Conservation (phyloP, 2,797 vertebrate species). For the Peromyscus nudipes region DNA sequence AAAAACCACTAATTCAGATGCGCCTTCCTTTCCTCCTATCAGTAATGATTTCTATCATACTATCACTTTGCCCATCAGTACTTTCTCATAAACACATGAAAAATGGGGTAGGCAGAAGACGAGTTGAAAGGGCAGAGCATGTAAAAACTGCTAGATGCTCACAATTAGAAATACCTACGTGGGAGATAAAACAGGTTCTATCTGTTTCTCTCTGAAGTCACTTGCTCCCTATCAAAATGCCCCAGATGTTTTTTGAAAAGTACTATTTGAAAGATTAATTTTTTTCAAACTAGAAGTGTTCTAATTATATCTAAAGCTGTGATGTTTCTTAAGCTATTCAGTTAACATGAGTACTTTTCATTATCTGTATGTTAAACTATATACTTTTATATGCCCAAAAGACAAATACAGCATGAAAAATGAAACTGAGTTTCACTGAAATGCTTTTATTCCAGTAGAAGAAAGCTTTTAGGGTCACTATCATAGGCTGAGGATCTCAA, state of each 20-base stretch:
- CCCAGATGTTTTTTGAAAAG: conserved; percentile 39
- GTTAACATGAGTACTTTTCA: not conserved
- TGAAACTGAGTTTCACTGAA: conserved; percentile 50
- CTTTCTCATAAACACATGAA: not conserved
- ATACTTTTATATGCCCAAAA: conserved; percentile 45
- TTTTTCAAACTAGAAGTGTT: conserved; percentile 51
- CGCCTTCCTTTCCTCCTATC: conserved; percentile 75
- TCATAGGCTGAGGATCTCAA: not conserved
- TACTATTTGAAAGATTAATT: conserved; percentile 37
- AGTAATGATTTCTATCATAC: not conserved
- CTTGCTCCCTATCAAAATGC: conserved; percentile 48
- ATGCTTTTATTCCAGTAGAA: conserved; percentile 63
- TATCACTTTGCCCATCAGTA: not conserved
- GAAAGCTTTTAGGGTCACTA: conserved; percentile 17
- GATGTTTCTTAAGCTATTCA: conserved; percentile 39
- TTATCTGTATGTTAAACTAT: not conserved
- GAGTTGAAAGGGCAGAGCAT: conserved; percentile 1
- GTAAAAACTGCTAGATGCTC: not conserved
- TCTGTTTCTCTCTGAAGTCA: conserved; percentile 20
- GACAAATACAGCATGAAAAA: conserved; percentile 55
- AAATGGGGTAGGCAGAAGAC: not conserved
- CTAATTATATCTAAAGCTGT: conserved; percentile 56
- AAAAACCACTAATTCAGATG: conserved; percentile 76
- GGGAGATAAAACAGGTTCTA: not conserved
- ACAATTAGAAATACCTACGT: not conserved